Percentiles rank a stretch among this genome's conserved stretches.
phyloP scores from a whole-genome alignment of 2,888 invertebrate species.

The Lycophotia porphyrea region DNA sequence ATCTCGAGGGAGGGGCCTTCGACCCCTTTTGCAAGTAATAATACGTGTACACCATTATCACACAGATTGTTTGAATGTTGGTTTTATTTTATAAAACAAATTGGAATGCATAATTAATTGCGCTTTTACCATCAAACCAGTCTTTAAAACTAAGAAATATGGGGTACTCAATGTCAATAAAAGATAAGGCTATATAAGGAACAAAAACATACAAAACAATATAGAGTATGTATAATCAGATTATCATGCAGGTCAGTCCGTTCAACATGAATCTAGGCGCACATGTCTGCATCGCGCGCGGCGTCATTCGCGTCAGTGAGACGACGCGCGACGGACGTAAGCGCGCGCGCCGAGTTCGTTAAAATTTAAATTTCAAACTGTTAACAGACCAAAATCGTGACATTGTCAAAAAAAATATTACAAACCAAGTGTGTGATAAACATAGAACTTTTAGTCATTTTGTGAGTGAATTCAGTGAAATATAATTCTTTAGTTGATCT shows the following conservation, averaged over 20 bases:
- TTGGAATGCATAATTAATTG: constrained; percentile 55
- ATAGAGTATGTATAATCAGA: constrained; percentile 83
- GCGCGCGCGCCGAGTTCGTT: constrained; percentile 80
- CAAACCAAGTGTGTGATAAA: constrained; percentile 65
- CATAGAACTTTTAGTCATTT: constrained; percentile 50
- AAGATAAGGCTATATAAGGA: constrained; percentile 70
- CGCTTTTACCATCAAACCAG: constrained; percentile 41
- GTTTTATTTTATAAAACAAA: constrained; percentile 64
- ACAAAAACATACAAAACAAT: constrained; percentile 77
- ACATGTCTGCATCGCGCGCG: constrained; percentile 67
- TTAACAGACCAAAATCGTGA: constrained; percentile 71
- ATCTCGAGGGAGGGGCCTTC: constrained; percentile 71
- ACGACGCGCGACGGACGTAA: constrained; percentile 78
- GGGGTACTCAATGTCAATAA: constrained; percentile 54
- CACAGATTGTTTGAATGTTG: constrained; percentile 66
- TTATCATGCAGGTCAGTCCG: constrained; percentile 84
- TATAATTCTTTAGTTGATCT: constrained; percentile 56
- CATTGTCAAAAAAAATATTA: constrained; percentile 63
- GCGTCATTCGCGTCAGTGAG: constrained; percentile 85
- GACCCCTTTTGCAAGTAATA: constrained; percentile 77
- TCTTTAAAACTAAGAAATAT: constrained; percentile 50
- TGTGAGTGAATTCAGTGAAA: constrained; percentile 66
- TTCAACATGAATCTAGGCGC: constrained; percentile 79
- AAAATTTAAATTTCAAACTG: constrained; percentile 78
- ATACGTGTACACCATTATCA: constrained; percentile 70